Conservation (phyloP, 2,797 vertebrate species). For the Chiroxiphia lanceolata region DNA sequence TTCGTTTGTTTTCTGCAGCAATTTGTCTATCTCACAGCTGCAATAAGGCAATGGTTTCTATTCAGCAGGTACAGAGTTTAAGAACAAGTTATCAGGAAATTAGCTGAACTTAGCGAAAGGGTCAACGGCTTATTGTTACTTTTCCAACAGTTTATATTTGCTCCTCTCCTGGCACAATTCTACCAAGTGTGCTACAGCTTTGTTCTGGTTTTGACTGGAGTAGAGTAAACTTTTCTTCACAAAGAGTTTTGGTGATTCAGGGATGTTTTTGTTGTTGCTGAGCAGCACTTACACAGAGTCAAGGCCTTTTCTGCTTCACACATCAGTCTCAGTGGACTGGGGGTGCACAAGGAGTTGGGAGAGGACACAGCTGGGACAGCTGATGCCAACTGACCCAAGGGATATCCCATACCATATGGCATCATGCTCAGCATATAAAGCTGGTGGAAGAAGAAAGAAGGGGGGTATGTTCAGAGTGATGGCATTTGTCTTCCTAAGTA, state of each 20-base stretch:
- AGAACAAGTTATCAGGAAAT: slow-evolving; percentile 24
- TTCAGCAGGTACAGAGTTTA: background rate
- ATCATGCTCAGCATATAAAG: background rate
- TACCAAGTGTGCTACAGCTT: background rate
- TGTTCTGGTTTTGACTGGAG: background rate
- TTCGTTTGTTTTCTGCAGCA: background rate
- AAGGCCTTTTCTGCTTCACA: background rate
- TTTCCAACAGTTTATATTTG: background rate
- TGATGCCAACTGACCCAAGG: too few species aligned
- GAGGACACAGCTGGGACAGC: background rate
- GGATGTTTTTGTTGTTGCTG: background rate
- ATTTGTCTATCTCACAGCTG: background rate
- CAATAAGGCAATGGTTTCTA: background rate
- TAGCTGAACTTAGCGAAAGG: background rate
- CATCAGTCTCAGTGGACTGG: background rate
- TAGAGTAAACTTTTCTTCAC: background rate
- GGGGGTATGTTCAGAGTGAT: background rate
- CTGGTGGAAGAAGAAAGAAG: background rate
- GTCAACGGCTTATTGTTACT: background rate
- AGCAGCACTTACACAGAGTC: background rate
- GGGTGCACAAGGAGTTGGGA: background rate
- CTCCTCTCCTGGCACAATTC: background rate
- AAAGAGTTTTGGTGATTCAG: background rate
- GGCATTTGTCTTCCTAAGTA: background rate
- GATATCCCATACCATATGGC: background rate